phyloP scores from a whole-genome alignment of 2,888 invertebrate genomes.

The Scaptomyza tumidula region DNA sequence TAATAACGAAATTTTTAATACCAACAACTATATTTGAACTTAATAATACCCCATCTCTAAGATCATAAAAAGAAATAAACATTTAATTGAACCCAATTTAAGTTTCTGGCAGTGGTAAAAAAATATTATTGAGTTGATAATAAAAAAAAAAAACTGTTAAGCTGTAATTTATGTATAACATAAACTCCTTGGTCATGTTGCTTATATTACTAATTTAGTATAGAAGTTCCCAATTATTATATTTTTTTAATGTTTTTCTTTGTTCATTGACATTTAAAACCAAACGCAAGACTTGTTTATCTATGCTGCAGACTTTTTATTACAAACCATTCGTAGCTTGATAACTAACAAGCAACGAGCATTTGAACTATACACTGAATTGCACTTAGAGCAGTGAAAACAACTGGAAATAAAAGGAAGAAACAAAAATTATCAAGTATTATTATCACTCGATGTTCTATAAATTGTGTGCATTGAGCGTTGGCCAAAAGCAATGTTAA shows the following conservation, averaged over 20 bases:
- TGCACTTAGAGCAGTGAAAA: slow-evolving; percentile 39
- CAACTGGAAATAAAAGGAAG: slow-evolving; percentile 3
- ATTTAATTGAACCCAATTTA: not conserved
- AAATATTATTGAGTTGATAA: no score
- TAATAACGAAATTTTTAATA: no score
- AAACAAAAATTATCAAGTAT: slow-evolving; percentile 36
- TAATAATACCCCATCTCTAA: no score
- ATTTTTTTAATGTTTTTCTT: not conserved
- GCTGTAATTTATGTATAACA: no score
- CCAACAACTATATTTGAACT: no score
- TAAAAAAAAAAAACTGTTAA: no score
- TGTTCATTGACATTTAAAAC: not conserved
- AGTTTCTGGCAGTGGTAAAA: not conserved
- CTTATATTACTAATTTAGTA: not conserved
- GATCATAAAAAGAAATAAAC: no score
- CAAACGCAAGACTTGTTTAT: not conserved
- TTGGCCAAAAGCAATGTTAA: slow-evolving; percentile 29
- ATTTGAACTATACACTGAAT: slow-evolving; percentile 41
- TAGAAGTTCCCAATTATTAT: not conserved
- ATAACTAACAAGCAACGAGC: slow-evolving; percentile 6
- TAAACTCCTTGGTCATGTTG: not conserved
- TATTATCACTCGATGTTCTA: slow-evolving; percentile 50
- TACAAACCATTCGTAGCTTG: slow-evolving; percentile 1
- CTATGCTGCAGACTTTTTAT: not conserved
- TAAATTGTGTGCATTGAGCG: slow-evolving; percentile 51